Percentiles rank a stretch among this genome's conserved stretches.
phyloP scores from a whole-genome alignment of 2,797 vertebrate species.

The Muscicapa striata region DNA sequence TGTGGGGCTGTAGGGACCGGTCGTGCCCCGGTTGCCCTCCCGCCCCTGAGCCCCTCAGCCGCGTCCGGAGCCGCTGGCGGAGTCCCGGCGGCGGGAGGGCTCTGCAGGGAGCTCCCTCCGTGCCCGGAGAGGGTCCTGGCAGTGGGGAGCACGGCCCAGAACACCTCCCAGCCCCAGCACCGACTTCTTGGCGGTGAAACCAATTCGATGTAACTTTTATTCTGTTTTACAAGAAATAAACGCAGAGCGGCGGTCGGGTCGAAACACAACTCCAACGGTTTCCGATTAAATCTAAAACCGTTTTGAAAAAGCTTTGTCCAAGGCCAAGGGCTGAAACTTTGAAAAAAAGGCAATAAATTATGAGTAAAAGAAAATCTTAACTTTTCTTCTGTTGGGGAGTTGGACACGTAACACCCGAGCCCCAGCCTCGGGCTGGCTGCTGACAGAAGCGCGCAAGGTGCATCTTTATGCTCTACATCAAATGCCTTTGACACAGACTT shows the following conservation, averaged over 20 bases:
- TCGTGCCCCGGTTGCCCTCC: neutral
- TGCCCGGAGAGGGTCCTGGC: neutral
- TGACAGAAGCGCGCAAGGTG: slow-evolving; percentile 5
- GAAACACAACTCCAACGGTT: neutral
- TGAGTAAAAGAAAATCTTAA: neutral
- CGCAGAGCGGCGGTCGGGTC: neutral
- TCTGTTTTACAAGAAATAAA: neutral
- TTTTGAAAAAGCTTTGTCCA: neutral
- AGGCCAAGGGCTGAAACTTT: neutral
- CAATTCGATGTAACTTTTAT: neutral
- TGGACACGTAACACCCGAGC: neutral
- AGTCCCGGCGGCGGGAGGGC: neutral
- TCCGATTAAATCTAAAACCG: neutral
- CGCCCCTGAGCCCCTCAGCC: neutral
- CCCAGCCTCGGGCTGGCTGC: neutral
- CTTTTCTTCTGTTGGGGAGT: neutral
- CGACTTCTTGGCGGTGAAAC: neutral
- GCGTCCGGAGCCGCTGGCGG: neutral
- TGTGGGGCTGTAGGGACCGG: neutral
- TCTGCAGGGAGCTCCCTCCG: neutral
- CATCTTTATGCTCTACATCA: slow-evolving; percentile 1
- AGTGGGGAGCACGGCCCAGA: neutral
- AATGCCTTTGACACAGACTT: slow-evolving; percentile 14
- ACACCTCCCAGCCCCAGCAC: neutral
- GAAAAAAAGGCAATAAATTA: neutral